A percentile compares a stretch with the other conserved stretches of the same genome.
Conservation (phyloP, 2,797 vertebrate genomes). For the Phataginus tricuspis region DNA sequence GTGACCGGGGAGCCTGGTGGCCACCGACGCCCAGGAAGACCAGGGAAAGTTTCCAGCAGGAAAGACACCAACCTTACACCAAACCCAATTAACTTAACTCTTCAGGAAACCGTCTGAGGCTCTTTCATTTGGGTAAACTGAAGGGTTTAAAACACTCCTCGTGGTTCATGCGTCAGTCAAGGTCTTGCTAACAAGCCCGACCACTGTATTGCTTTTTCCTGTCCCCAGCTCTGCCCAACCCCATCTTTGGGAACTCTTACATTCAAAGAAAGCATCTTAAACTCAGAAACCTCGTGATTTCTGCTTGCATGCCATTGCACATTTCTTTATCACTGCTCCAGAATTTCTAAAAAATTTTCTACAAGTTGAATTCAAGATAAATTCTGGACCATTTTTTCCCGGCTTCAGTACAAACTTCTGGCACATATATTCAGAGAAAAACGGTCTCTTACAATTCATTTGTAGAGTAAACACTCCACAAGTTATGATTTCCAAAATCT, state of each 20-base stretch:
- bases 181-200: fast-evolving
- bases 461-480: fast-evolving
- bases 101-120: constrained; percentile 92
- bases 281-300: neutral
- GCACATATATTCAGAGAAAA: neutral
- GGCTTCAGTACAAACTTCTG: no score
- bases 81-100: constrained; percentile 96
- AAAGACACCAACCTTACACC: constrained; percentile 92
- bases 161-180: fast-evolving
- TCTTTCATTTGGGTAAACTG: constrained; percentile 91
- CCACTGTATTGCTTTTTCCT: fast-evolving
- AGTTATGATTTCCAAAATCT: neutral
- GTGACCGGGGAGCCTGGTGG: constrained; percentile 89
- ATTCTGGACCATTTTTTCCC: neutral
- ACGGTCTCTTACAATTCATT: fast-evolving
- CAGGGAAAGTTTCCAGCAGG: constrained; percentile 91
- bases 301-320: fast-evolving
- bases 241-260: neutral
- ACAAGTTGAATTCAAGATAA: neutral
- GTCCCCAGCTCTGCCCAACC: fast-evolving
- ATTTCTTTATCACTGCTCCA: neutral
- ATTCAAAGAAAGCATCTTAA: fast-evolving
- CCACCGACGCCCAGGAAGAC: constrained; percentile 85
- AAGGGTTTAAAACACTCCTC: constrained; percentile 58
- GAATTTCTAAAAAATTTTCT: neutral